Evolutionary conservation across 2,113 vertebrate genomes (phyloP).

Genomic region (Nothoprocta perdicaria): DNA sequence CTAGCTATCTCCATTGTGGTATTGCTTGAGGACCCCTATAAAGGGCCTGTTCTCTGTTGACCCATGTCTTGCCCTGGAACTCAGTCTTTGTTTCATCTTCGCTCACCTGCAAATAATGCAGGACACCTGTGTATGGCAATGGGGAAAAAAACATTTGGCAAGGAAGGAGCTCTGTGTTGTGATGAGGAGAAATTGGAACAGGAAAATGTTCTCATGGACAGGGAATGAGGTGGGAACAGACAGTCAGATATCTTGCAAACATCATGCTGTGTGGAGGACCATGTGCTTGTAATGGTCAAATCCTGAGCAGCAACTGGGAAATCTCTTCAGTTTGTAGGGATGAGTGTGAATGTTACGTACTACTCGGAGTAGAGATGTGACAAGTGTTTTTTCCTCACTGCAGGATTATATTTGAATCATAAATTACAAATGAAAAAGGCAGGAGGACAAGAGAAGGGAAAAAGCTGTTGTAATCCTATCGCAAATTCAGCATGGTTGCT

Average conservation of each 20-base stretch:
- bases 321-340: neutral
- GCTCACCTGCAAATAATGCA: neutral
- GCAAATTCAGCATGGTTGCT: neutral
- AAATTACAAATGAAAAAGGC: neutral
- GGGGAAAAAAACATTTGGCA: neutral
- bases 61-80: neutral
- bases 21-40: neutral
- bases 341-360: neutral
- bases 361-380: fast-evolving
- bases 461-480: neutral
- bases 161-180: neutral
- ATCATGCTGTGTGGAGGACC: neutral
- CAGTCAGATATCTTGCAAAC: neutral
- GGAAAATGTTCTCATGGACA: neutral
- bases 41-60: neutral
- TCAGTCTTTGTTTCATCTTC: neutral
- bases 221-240: neutral
- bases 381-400: neutral
- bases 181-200: neutral
- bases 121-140: fast-evolving
- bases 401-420: neutral
- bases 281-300: fast-evolving
- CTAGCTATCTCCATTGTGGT: neutral
- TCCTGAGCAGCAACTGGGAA: fast-evolving
- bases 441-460: neutral